Evolutionary conservation across 2,113 vertebrate genomes (phyloP).

Genomic region (Caretta caretta): DNA sequence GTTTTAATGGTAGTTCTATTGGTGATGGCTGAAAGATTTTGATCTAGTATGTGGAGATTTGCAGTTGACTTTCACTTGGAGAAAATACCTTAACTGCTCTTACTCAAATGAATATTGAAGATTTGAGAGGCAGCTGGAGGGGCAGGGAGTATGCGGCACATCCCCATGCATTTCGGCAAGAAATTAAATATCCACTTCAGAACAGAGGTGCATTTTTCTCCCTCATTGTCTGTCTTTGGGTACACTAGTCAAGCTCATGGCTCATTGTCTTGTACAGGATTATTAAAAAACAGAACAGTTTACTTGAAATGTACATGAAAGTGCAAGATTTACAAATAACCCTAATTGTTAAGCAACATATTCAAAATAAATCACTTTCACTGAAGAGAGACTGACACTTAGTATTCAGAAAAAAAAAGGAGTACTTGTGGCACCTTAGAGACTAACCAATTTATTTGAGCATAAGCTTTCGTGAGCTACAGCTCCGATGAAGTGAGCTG

Average conservation of each 20-base stretch:
- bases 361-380: conserved; percentile 15
- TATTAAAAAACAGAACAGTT: not conserved
- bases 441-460: too few species aligned
- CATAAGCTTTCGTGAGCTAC: too few species aligned
- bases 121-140: not conserved
- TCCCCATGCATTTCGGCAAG: rapidly evolving
- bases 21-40: rapidly evolving
- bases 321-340: not conserved
- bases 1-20: rapidly evolving
- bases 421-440: too few species aligned
- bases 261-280: not conserved
- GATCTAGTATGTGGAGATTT: rapidly evolving
- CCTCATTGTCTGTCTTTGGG: not conserved
- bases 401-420: conserved; percentile 33
- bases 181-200: not conserved
- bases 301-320: not conserved
- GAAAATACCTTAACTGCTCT: not conserved
- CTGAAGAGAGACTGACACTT: not conserved
- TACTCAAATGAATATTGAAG: not conserved
- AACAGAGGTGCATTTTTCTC: not conserved
- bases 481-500: too few species aligned
- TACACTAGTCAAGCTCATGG: not conserved
- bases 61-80: not conserved
- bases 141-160: not conserved
- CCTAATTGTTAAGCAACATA: not conserved